A percentile compares a stretch with the other conserved stretches of the same genome.
Conservation (phyloP, 2,797 vertebrate species). For the Borostomias antarcticus region DNA sequence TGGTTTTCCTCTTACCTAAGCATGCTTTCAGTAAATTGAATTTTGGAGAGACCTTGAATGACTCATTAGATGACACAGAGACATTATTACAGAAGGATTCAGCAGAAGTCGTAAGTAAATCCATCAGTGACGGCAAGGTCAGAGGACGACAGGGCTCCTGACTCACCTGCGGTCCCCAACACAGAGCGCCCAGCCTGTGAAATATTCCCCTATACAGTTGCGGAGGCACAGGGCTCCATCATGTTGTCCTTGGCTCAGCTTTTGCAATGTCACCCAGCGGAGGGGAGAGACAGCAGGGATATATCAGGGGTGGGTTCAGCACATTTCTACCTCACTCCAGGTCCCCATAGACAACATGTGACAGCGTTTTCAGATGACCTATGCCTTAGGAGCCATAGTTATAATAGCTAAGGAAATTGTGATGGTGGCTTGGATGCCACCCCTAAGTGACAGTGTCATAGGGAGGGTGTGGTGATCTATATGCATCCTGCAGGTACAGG, state of each 20-base stretch:
- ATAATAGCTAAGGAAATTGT: slow-evolving; percentile 69
- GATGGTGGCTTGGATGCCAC: slow-evolving; percentile 46
- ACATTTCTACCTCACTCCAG: slow-evolving; percentile 65
- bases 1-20: slow-evolving; percentile 3
- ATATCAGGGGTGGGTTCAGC: slow-evolving; percentile 78
- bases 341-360: slow-evolving; percentile 66
- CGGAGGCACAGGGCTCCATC: slow-evolving; percentile 83
- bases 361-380: slow-evolving; percentile 72
- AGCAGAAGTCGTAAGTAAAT: slow-evolving; percentile 20
- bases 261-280: slow-evolving; percentile 81
- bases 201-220: slow-evolving; percentile 76
- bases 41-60: slow-evolving; percentile 20
- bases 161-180: slow-evolving; percentile 56
- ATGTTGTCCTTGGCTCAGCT: slow-evolving; percentile 81
- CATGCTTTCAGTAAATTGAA: neutral
- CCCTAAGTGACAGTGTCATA: slow-evolving; percentile 49
- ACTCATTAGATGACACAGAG: slow-evolving; percentile 27
- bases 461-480: slow-evolving; percentile 57
- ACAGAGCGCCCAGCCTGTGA: slow-evolving; percentile 63
- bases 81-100: slow-evolving; percentile 28
- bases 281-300: slow-evolving; percentile 76
- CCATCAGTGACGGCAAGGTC: slow-evolving; percentile 71
- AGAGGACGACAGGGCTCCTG: slow-evolving; percentile 57
- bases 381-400: slow-evolving; percentile 74
- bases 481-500: slow-evolving; percentile 36